These are phyloP conservation scores for Ophion costatus DNA, from an alignment of 2,888 invertebrate genomes.

Conservation along the genomic window DNA sequence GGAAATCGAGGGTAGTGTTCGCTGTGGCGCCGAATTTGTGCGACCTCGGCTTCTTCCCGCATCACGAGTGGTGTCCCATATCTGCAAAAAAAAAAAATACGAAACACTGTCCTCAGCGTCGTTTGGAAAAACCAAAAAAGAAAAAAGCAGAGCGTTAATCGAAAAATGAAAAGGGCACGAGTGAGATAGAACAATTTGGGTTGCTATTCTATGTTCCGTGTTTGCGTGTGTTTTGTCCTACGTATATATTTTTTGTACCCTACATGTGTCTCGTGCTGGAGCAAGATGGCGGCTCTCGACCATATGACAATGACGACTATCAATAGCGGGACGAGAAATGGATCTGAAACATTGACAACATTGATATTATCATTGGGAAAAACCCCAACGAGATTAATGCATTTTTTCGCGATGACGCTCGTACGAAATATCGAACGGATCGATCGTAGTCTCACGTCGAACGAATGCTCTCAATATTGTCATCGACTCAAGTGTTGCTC, in stretches of 20 bases:
- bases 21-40: slow-evolving; percentile 31
- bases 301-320: slow-evolving; percentile 79
- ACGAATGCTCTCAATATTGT: slow-evolving; percentile 25
- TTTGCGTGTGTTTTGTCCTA: slow-evolving; percentile 24
- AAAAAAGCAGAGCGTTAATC: background rate
- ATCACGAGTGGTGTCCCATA: background rate
- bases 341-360: slow-evolving; percentile 7
- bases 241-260: slow-evolving; percentile 45
- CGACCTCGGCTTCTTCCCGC: slow-evolving; percentile 13
- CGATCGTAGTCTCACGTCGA: slow-evolving; percentile 3
- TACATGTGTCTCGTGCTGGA: slow-evolving; percentile 66
- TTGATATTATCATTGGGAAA: background rate
- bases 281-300: slow-evolving; percentile 81
- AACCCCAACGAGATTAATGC: background rate
- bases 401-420: background rate
- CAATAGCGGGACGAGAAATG: slow-evolving; percentile 22
- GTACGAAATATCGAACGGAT: background rate
- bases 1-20: slow-evolving; percentile 60
- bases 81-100: background rate
- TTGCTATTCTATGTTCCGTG: slow-evolving; percentile 9
- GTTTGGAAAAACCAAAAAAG: background rate
- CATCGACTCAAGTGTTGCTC: slow-evolving; percentile 22
- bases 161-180: slow-evolving; percentile 23
- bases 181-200: slow-evolving; percentile 38
- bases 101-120: background rate